Evolutionary conservation across 2,797 vertebrate species (phyloP), one percentile per base, ranked within the genome.

Genomic region (Orestias chungarensis): DNA sequence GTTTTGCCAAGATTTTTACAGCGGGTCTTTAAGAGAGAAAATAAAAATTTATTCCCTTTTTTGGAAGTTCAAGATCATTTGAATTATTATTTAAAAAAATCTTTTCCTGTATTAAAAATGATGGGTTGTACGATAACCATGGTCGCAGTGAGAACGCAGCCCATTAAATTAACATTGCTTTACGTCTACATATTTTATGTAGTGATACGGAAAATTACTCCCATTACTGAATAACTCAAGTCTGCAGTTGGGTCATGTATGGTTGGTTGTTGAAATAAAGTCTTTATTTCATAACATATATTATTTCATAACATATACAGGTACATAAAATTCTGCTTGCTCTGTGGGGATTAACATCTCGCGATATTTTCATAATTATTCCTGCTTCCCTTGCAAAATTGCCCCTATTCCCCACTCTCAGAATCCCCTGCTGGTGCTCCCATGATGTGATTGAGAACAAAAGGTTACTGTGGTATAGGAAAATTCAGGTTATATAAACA

Each of bases 391-490:
- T 66, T 75, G 31, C 64, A 87, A 52, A 87, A 75, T 77, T 65
- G 49, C 29, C 57, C 54, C 20, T 55, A 27, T 43, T 35, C 7
- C 29, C 44, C 59, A 17, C 17, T 17, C 20, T 23, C 57, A 23
- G 18, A 49, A 20, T 1, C 61, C 49, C 59, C 18, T 46, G 14
- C 47, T 52, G 4, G 31, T 64, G 59, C 33, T 73, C 42, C 75
- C 77, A 83, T 59, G 64, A 54, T 31, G 54, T 29, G 31, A 81
- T 78, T 61, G 29, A 12, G 78, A 74, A 85, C 85, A 86, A 87
- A 88, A 85, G 70, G 74, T 88, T 80, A 80, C 57, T 84, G 76
- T 88, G 73, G 78, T 70, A 84, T 75, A 43, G 70, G 49, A 73
- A 14, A 64, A 79, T 77, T 83, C 66, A 83, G 75, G 84, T 88